phyloP scores from a whole-genome alignment of 2,888 invertebrate genomes.

The Luperina nickerlii region DNA sequence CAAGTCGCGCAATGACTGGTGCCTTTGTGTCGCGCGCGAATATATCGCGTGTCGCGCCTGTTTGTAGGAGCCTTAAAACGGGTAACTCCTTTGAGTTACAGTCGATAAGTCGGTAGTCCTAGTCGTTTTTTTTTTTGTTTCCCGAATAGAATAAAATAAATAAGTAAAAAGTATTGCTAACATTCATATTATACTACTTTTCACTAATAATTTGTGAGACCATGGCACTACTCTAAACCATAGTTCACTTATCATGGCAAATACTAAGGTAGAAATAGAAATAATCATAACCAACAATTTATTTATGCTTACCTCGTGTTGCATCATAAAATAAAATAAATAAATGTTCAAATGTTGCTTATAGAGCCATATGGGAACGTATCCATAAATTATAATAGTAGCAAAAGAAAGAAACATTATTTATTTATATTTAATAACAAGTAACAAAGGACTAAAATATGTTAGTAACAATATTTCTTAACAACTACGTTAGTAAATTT shows the following conservation, averaged over 20 bases:
- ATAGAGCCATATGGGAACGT: neutral
- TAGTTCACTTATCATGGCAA: neutral
- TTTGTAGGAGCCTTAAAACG: too few species aligned
- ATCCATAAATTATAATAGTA: neutral
- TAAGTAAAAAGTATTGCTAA: neutral
- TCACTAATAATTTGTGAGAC: neutral
- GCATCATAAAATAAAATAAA: conserved; percentile 1
- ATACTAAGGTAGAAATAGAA: neutral
- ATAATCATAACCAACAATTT: neutral
- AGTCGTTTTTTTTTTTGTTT: too few species aligned
- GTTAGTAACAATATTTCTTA: too few species aligned
- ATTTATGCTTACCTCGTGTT: neutral
- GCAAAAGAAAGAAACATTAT: neutral
- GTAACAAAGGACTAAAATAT: too few species aligned
- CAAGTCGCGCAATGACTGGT: too few species aligned
- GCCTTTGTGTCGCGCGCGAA: too few species aligned
- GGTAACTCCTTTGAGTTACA: neutral
- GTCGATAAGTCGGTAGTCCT: neutral
- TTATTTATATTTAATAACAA: too few species aligned
- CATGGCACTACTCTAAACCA: neutral
- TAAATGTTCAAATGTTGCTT: neutral
- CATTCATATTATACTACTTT: neutral
- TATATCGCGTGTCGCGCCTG: too few species aligned
- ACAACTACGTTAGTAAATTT: too few species aligned
- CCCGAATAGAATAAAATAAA: too few species aligned